These are phyloP conservation scores for Philopotamus ludificatus DNA, from an alignment of 1,140 invertebrate species.

Conservation along the genomic window DNA sequence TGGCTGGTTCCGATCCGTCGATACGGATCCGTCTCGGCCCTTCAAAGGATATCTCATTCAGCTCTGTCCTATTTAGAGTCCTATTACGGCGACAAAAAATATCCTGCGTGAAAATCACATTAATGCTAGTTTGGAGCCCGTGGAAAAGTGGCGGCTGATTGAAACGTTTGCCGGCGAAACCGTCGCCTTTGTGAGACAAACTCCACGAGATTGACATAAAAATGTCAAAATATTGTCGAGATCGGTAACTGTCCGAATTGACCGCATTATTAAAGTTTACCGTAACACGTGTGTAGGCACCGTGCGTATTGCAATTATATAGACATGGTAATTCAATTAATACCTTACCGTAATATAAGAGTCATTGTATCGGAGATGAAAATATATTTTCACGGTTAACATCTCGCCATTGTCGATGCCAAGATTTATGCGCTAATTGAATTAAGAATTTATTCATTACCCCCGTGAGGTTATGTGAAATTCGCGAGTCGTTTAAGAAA, in stretches of 20 bases:
- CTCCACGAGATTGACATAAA: too few species aligned
- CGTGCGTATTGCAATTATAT: too few species aligned
- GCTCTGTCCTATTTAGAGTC: slow-evolving; percentile 18
- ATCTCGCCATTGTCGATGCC: not conserved
- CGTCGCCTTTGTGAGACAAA: too few species aligned
- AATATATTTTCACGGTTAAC: not conserved
- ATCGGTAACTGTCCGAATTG: too few species aligned
- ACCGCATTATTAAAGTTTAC: too few species aligned
- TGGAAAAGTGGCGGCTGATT: slow-evolving; percentile 35
- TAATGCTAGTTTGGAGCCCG: slow-evolving; percentile 26
- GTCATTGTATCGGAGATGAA: not conserved
- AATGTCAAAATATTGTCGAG: too few species aligned
- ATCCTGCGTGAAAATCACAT: slow-evolving; percentile 32
- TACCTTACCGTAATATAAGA: not conserved
- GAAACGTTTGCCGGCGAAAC: slow-evolving; percentile 31
- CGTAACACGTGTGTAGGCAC: too few species aligned
- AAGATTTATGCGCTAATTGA: not conserved
- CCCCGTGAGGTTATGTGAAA: too few species aligned
- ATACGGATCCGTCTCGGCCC: slow-evolving; percentile 22
- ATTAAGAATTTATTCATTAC: not conserved
- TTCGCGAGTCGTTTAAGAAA: too few species aligned
- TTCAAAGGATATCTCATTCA: slow-evolving; percentile 33
- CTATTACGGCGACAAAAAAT: slow-evolving; percentile 3
- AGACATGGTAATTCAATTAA: not conserved
- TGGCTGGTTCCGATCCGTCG: slow-evolving; percentile 8